These are phyloP conservation scores for Plagiodera versicolora DNA, from an alignment of 2,888 invertebrate species.

Conservation along the genomic window DNA sequence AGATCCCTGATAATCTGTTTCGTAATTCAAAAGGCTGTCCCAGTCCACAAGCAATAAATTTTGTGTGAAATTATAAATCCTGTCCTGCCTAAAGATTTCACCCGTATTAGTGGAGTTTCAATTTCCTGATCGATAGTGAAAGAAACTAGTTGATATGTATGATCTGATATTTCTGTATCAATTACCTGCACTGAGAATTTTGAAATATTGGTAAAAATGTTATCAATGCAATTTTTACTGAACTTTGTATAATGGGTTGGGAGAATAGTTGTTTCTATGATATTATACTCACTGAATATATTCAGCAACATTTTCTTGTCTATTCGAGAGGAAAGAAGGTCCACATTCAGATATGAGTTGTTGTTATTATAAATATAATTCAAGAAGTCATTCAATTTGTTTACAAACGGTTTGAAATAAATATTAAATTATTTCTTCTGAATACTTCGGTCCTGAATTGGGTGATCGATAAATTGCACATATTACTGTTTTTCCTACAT, in stretches of 20 bases:
- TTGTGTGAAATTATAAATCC: constrained; percentile 7
- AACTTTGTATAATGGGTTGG: constrained; percentile 9
- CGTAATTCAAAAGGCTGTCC: not conserved
- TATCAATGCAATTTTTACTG: constrained; percentile 8
- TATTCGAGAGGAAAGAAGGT: constrained; percentile 9
- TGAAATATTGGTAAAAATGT: constrained; percentile 10
- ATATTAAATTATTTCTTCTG: too few relatives aligned
- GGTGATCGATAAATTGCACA: not conserved
- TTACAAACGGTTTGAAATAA: too few relatives aligned
- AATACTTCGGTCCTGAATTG: too few relatives aligned
- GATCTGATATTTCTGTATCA: constrained; percentile 12
- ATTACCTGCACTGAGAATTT: constrained; percentile 4
- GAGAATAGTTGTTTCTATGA: constrained; percentile 10
- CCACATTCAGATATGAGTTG: constrained; percentile 10
- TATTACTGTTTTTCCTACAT: not conserved
- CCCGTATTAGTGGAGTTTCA: constrained; percentile 8
- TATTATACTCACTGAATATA: constrained; percentile 10
- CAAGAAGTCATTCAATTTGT: not conserved
- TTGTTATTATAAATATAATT: constrained; percentile 6
- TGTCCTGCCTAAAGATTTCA: constrained; percentile 9
- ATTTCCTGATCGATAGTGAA: constrained; percentile 3
- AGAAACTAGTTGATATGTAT: constrained; percentile 7
- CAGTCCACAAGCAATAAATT: constrained; percentile 9
- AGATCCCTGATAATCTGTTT: not conserved
- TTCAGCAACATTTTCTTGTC: constrained; percentile 10